Base-by-base conservation (phyloP, 2,888 invertebrate species). In the Drosophila atroscutellata region DNA sequence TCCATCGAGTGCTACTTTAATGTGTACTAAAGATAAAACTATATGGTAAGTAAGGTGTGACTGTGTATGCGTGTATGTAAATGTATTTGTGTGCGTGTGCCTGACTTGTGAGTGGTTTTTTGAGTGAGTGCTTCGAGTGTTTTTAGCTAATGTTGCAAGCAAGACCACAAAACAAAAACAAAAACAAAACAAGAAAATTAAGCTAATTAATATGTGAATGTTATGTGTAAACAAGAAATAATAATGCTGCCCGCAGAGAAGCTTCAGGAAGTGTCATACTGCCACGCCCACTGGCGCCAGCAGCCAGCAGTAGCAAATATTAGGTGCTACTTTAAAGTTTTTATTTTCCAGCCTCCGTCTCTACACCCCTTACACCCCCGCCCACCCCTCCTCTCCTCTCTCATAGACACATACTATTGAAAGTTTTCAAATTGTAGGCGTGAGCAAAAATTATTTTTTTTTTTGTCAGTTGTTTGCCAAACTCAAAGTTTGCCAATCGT, bases 1-100 rank as follows among this genome's bases (percentile, higher is more conserved):
- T 45, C 24, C 45, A 45, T 15, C 49, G 83, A 82, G 83, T 88
- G 88, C 86, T 86, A 86, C 88, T 80, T 83, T 83, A 83, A 88
- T 78, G 72, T 86, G 69, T 88, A 86, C 89, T 86, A 86, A 86
- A 76, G 47, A 69, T 63, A 73, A 42, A 56, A 20, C 28, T 56
- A 56, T 42, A 80, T 52, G 62, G 65, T 86, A 83, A 79, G 80
- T 67, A 47, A 47, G 47, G 63, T 68, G 71, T 63, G 36, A 59
- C 51, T 61, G 49, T 69, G 50, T 47, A 36, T 62, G 30, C 39
- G 50, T 37, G 32, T 57, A 42, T 18, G 37, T 5, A 30, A 45
- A 39, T 47, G 52, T 65, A 39, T 37, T n/a, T 45, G 37, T n/a
- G 32, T 50, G 39, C 11, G 52, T 36, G 47, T 36, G 13, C n/a